Conservation (phyloP, 1,140 invertebrate genomes). For the Procambarus clarkii region DNA sequence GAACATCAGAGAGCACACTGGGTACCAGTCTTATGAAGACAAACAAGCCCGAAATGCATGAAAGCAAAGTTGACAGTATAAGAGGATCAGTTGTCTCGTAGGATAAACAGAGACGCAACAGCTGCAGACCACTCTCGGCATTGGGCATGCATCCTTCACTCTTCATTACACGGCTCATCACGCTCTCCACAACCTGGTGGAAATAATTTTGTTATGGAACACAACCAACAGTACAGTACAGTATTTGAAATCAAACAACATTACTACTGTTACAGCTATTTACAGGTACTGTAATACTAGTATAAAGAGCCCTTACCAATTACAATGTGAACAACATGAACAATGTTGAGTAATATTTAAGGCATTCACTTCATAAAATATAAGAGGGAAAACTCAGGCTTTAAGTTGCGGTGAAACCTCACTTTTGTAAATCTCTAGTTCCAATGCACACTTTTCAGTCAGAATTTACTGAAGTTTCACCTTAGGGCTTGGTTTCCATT, state of each 20-base stretch:
- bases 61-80: slow-evolving; percentile 87
- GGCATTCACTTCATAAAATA: no score
- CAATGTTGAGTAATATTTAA: no score
- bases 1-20: slow-evolving; percentile 85
- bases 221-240: not conserved
- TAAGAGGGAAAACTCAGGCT: no score
- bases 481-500: no score
- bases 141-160: slow-evolving; percentile 34
- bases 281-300: no score
- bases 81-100: slow-evolving; percentile 74
- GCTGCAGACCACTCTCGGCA: slow-evolving; percentile 53
- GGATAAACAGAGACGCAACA: slow-evolving; percentile 43
- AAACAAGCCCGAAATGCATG: slow-evolving; percentile 92
- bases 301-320: no score
- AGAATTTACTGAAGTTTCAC: no score
- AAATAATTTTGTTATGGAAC: not conserved
- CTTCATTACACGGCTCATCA: slow-evolving; percentile 46
- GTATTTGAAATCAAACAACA: not conserved
- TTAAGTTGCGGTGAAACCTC: no score
- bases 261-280: not conserved
- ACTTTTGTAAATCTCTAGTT: no score
- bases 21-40: slow-evolving; percentile 91
- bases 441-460: no score
- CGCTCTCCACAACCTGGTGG: slow-evolving; percentile 48
- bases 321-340: no score